Base-by-base conservation (phyloP, 2,113 vertebrate species). In the Sceloporus undulatus region DNA sequence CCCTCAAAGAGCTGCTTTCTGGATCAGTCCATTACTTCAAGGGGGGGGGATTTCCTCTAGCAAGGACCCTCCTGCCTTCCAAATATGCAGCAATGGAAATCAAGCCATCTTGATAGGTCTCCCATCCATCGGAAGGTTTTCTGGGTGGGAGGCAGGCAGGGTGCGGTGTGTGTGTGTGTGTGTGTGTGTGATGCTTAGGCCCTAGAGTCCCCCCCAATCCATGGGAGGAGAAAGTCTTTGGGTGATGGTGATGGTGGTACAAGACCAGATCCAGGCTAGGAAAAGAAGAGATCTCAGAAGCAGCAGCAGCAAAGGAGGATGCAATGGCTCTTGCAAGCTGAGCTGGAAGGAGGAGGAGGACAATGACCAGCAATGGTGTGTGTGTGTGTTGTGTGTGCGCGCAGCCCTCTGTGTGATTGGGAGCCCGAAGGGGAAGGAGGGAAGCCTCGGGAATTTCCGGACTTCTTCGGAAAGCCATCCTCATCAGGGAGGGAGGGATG, bases 401-500 rank as follows among this genome's bases (percentile, higher is more conserved):
- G 34, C 18, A 13, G 52, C 34, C 68, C 13, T 59, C 78, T 34
- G 16, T 8, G 11, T 8, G 68, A 65, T 16, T 66, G 38, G 38
- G 84, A 77, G 38, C 48, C 38, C 2, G 83, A n/a, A n/a, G 74
- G 5, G 52, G 86, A 34, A 34, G 27, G 40, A 34, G 87, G 68
- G 62, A 54, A 73, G 83, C 25, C 76, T 89, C 88, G 88, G 88
- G 48, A 65, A 73, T 89, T 85, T 89, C 83, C 88, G 88, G 87
- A 89, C 52, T 5, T 48, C 54, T 85, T 89, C 87, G 82, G 87
- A 62, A 14, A 21, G n/a, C 65, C 65, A 38, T 82, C 34, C 34
- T 34, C 48, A 18, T 76, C 48, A 23, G 21, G 82, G 54, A 34
- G 82, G 62, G 48, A 84, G 74, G 74, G 62, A 16, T 10, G 71